These are phyloP conservation scores for Parnassius mnemosyne DNA, from an alignment of 2,888 invertebrate species.

Conservation along the genomic window DNA sequence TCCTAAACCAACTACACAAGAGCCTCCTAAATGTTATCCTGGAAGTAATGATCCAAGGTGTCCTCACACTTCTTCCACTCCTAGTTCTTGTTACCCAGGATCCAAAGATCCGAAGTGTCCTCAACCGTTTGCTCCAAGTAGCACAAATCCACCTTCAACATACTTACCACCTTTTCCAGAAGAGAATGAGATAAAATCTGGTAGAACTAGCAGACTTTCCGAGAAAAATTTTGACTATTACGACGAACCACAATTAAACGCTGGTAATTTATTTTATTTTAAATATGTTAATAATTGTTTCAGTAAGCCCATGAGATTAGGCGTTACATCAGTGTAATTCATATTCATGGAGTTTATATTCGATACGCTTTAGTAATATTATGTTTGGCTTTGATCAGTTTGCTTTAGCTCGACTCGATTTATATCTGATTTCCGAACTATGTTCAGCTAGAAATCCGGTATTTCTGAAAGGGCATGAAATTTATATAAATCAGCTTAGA, in stretches of 20 bases:
- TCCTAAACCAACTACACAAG: conserved; percentile 27
- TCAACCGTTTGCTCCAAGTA: conserved; percentile 65
- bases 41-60: conserved; percentile 25
- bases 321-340: no score
- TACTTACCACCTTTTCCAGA: conserved; percentile 72
- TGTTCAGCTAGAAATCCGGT: no score
- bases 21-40: not conserved
- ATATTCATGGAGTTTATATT: no score
- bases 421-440: no score
- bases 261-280: conserved; percentile 48
- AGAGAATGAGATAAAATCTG: conserved; percentile 62
- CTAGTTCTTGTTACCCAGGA: conserved; percentile 68
- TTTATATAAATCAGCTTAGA: no score
- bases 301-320: no score
- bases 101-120: conserved; percentile 65
- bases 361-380: no score
- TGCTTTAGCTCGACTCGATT: no score
- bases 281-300: no score
- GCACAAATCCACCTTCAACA: conserved; percentile 67
- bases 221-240: conserved; percentile 49
- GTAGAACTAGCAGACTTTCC: conserved; percentile 49
- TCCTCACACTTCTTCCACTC: conserved; percentile 39
- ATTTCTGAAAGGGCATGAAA: no score
- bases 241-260: conserved; percentile 51
- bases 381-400: no score